Conservation (phyloP, 2,797 vertebrate species). For the Characodon lateralis region DNA sequence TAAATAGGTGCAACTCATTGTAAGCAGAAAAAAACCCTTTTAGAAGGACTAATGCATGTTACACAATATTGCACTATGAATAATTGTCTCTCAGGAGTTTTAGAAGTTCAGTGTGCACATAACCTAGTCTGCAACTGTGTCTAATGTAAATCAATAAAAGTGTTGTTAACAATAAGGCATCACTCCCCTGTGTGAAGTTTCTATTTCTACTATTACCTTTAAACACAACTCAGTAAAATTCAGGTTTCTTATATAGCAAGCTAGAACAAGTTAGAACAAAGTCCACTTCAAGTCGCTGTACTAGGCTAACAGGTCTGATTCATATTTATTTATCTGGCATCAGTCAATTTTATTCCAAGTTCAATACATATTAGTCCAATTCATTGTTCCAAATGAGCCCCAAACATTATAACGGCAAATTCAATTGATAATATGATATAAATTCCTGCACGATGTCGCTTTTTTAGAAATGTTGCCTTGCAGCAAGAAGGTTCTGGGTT, state of each 20-base stretch:
- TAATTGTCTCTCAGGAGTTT: constrained; percentile 15
- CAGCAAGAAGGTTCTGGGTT: background rate
- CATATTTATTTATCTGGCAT: background rate
- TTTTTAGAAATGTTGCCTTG: background rate
- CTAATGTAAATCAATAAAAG: constrained; percentile 70
- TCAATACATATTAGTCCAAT: background rate
- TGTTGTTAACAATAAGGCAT: constrained; percentile 67
- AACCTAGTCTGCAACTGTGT: constrained; percentile 51
- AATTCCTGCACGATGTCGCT: background rate
- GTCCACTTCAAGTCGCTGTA: background rate
- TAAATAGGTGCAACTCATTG: constrained; percentile 37
- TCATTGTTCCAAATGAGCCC: background rate
- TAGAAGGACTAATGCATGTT: constrained; percentile 2
- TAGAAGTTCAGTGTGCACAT: constrained; percentile 57
- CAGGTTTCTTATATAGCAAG: background rate
- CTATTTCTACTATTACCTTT: background rate
- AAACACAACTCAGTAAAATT: background rate
- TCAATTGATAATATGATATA: background rate
- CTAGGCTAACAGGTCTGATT: background rate
- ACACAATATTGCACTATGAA: constrained; percentile 39
- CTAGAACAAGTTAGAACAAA: background rate
- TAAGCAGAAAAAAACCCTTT: constrained; percentile 11
- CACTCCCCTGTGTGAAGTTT: constrained; percentile 17
- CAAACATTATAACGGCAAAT: background rate
- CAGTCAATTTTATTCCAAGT: background rate